Evolutionary conservation across 2,797 vertebrate genomes (phyloP), one percentile per base, ranked within the genome.

Genomic region (Paedocypris micromegethes): DNA sequence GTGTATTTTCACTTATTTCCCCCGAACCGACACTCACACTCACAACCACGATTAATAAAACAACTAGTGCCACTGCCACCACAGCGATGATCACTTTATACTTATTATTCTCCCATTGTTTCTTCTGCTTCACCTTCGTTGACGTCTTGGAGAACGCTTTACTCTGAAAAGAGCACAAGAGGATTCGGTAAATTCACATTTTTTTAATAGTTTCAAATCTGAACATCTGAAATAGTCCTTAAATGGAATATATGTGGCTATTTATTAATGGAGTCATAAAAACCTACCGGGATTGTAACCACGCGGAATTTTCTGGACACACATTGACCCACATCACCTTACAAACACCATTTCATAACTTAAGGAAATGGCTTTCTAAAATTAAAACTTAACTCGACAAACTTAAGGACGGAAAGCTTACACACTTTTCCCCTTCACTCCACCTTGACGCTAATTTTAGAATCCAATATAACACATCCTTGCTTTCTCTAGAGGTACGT

Each of bases 361-460:
- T 84, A 81, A 86, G 87, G 86, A 91, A 90, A 90, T 90, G 76
- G 84, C 86, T 83, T 85, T 90, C 88, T 84, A 88, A 88, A 86
- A 84, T 89, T 89, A 90, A 72, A 87, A 87, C 77, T 83, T 82
- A 78, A 83, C 84, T 86, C 88, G n/a, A n/a, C n/a, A n/a, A n/a
- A n/a, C n/a, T n/a, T n/a, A n/a, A 88, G 89, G 90, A 90, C 88
- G 88, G 83, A 86, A 88, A 90, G 82, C 83, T 77, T 83, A 86
- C 81, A 84, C 87, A 87, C 85, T 83, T 86, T 87, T 85, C 81
- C 81, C 75, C 43, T 68, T 73, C 77, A 82, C 83, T 85, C 85
- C 84, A 85, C 86, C 86, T 83, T 74, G 51, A 39, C 70, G 54
- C 42, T 88, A 88, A 88, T 89, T 85, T 85, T 84, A 88, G 77